Conservation (phyloP, 2,113 vertebrate species). For the Lipotes vexillifer region DNA sequence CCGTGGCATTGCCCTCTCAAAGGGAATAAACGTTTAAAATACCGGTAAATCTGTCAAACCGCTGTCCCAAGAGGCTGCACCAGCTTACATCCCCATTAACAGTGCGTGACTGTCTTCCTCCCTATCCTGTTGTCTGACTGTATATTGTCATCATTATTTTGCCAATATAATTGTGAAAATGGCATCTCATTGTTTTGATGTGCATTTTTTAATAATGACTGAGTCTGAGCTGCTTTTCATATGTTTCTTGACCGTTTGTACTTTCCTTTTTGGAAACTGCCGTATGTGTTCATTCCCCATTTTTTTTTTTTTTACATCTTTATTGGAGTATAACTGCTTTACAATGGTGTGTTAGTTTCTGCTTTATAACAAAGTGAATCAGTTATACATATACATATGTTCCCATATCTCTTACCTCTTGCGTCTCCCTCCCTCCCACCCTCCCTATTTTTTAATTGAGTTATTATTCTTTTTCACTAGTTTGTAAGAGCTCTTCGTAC, state of each 20-base stretch:
- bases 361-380: no score
- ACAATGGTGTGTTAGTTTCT: no score
- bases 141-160: background rate
- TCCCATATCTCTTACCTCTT: no score
- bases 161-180: background rate
- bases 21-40: background rate
- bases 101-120: accelerated
- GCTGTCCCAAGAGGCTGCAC: background rate
- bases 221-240: background rate
- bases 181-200: background rate
- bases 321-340: no score
- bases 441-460: background rate
- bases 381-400: no score
- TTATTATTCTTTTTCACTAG: slow-evolving; percentile 24
- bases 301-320: background rate
- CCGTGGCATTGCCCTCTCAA: background rate
- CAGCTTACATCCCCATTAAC: no score
- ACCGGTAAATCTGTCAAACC: background rate
- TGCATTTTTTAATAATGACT: background rate
- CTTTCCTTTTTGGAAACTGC: background rate
- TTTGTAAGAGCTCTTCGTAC: background rate
- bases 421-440: no score
- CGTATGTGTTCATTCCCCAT: background rate
- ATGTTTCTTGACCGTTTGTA: background rate
- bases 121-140: accelerated